These are phyloP conservation scores for Calliphora vicina DNA, from an alignment of 1,140 invertebrate species.

Conservation along the genomic window DNA sequence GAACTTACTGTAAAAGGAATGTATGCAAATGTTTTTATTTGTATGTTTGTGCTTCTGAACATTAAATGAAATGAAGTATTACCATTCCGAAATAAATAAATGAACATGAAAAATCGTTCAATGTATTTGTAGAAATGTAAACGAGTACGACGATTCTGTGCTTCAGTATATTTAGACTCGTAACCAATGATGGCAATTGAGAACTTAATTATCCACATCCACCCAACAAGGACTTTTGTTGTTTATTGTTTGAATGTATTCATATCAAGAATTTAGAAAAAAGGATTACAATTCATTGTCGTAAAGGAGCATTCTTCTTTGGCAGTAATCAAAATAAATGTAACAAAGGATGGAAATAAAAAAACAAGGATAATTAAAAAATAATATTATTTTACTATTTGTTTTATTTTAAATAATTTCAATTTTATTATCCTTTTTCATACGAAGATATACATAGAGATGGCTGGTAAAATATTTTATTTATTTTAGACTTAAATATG, in stretches of 20 bases:
- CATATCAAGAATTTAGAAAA: slow-evolving; percentile 1
- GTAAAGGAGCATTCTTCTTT: not conserved
- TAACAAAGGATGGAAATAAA: not conserved
- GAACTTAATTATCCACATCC: slow-evolving; percentile 23
- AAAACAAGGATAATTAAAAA: slow-evolving; percentile 17
- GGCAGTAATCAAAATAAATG: not conserved
- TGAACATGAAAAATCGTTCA: not conserved
- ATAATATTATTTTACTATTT: slow-evolving; percentile 30
- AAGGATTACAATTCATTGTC: slow-evolving; percentile 27
- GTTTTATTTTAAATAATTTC: not conserved
- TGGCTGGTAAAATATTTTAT: too few species aligned
- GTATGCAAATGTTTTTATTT: not conserved
- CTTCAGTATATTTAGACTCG: not conserved
- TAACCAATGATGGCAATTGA: slow-evolving; percentile 11
- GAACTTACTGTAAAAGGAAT: not conserved
- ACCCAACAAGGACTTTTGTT: not conserved
- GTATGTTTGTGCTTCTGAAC: not conserved
- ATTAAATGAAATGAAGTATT: not conserved
- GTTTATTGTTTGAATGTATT: not conserved
- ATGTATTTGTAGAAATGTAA: not conserved
- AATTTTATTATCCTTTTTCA: not conserved
- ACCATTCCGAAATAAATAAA: slow-evolving; percentile 2
- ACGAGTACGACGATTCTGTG: not conserved
- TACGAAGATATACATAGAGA: not conserved
- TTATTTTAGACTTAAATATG: too few species aligned